Evolutionary conservation across 92 coral and sea anemone species (phyloP).

Genomic region (Epizoanthus scotinus): DNA sequence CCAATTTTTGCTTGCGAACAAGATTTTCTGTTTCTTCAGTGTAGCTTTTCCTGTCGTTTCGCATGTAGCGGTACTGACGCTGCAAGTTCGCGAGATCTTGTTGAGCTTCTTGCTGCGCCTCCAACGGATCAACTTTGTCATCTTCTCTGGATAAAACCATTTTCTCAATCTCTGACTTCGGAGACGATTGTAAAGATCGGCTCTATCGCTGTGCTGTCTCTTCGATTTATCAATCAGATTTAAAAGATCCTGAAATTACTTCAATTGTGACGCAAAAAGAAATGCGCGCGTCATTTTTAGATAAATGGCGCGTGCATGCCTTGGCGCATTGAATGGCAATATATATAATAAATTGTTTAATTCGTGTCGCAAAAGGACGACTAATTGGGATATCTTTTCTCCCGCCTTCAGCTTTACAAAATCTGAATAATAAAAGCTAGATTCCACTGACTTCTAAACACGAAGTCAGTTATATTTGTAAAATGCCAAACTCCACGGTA

Average conservation of each 20-base stretch:
- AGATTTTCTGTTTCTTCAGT: conserved; percentile 86
- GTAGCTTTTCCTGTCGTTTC: conserved; percentile 79
- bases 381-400: no score
- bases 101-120: conserved; percentile 85
- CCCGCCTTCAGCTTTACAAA: no score
- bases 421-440: no score
- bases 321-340: no score
- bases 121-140: conserved; percentile 78
- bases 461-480: no score
- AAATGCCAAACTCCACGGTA: no score
- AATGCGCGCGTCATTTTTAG: neutral
- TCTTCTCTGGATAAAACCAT: conserved; percentile 67
- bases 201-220: neutral
- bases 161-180: neutral
- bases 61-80: conserved; percentile 82
- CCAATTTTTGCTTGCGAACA: conserved; percentile 73
- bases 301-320: neutral
- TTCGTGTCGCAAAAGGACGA: no score
- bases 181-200: neutral
- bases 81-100: conserved; percentile 82
- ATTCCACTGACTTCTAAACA: no score
- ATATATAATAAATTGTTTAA: no score
- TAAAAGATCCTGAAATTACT: neutral
- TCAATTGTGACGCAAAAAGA: conserved; percentile 12
- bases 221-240: neutral